These are phyloP conservation scores for Fringilla coelebs DNA, from an alignment of 2,797 vertebrate species.

Conservation along the genomic window DNA sequence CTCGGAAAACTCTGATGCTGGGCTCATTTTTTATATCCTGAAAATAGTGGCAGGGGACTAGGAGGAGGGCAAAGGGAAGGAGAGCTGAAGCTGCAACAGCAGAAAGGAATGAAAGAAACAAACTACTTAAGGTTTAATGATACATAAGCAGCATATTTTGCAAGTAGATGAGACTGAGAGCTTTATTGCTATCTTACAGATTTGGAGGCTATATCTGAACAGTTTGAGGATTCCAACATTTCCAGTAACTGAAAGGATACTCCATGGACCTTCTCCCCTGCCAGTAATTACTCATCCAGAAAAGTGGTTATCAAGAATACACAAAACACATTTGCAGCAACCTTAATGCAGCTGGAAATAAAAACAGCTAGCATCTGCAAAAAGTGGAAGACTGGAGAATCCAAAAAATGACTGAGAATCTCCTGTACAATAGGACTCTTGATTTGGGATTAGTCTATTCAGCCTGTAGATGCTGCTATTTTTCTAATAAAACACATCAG, in stretches of 20 bases:
- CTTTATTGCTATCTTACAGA: not conserved
- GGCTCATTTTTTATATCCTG: not conserved
- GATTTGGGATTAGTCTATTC: constrained; percentile 9
- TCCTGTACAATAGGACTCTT: not conserved
- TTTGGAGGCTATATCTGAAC: not conserved
- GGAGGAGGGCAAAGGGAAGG: not conserved
- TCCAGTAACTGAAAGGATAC: constrained; percentile 17
- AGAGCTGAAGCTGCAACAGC: not conserved
- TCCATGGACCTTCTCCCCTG: not conserved
- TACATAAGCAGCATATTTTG: not conserved
- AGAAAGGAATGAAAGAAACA: constrained; percentile 12
- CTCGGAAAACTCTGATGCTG: not conserved
- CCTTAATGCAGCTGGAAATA: constrained; percentile 17
- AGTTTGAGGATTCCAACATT: not conserved
- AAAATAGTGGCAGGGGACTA: not conserved
- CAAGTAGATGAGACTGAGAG: not conserved
- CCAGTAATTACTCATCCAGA: constrained; percentile 26
- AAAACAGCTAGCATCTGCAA: constrained; percentile 33
- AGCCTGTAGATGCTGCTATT: constrained; percentile 52
- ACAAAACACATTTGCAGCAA: constrained; percentile 27
- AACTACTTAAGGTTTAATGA: not conserved
- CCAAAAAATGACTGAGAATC: not conserved
- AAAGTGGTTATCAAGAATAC: constrained; percentile 11
- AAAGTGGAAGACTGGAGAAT: not conserved
- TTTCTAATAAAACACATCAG: constrained; percentile 29